phyloP scores from a whole-genome alignment of 2,113 vertebrate species.

The Cyanistes caeruleus region DNA sequence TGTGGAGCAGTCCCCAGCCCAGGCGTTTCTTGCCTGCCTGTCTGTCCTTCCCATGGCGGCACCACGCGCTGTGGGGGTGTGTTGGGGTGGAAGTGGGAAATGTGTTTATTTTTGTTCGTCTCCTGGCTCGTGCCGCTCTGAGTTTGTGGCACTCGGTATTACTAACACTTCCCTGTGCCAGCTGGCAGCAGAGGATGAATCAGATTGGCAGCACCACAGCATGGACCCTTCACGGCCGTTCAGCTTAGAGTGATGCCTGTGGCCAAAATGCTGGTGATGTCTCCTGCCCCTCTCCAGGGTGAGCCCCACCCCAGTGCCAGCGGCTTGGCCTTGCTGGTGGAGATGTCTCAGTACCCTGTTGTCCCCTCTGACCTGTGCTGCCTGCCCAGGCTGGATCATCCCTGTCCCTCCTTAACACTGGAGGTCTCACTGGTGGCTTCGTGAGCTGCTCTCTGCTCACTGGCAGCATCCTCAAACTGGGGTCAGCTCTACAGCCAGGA shows the following conservation, averaged over 20 bases:
- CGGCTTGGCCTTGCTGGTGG: background rate
- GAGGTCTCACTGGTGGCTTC: background rate
- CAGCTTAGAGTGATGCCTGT: background rate
- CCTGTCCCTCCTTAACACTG: background rate
- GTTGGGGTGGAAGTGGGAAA: conserved; percentile 48
- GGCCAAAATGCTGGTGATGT: background rate
- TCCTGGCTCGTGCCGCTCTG: conserved; percentile 28
- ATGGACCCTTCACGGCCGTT: fast-evolving
- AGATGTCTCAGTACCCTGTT: background rate
- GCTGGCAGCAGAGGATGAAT: conserved; percentile 50
- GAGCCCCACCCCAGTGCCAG: background rate
- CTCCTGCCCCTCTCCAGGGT: background rate
- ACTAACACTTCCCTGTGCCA: conserved; percentile 24
- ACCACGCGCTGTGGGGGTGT: background rate
- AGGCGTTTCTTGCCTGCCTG: background rate
- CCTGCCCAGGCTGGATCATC: fast-evolving
- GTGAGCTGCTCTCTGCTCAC: background rate
- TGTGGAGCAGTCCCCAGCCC: background rate
- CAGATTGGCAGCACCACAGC: background rate
- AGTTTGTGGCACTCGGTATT: background rate
- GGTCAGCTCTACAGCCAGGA: fast-evolving
- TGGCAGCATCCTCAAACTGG: background rate
- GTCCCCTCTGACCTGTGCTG: background rate
- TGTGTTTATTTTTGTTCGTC: conserved; percentile 39
- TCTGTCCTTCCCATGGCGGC: background rate